Percentiles rank a stretch among this genome's conserved stretches.
These are phyloP conservation scores for Dinoponera quadriceps DNA, from an alignment of 1,140 invertebrate species.

Conservation along the genomic window DNA sequence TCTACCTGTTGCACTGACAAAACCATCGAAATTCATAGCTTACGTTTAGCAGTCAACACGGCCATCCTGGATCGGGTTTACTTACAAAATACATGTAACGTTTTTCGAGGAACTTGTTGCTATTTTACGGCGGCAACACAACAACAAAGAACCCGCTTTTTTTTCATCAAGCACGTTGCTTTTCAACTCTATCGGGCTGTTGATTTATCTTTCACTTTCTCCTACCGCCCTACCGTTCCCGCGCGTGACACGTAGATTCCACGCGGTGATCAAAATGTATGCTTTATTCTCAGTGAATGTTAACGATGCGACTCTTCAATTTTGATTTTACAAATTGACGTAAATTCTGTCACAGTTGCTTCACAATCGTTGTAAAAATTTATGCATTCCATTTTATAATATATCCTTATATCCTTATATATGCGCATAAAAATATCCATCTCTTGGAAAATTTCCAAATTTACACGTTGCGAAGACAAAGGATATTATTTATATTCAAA, in stretches of 20 bases:
- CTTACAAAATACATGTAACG: constrained; percentile 33
- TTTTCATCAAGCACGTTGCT: not conserved
- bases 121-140: constrained; percentile 12
- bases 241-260: constrained; percentile 14
- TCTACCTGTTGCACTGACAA: constrained; percentile 51
- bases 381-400: constrained; percentile 2
- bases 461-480: constrained; percentile 12
- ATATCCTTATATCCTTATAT: not conserved
- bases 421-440: not conserved
- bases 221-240: not conserved
- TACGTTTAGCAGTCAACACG: not conserved
- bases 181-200: constrained; percentile 29
- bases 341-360: not conserved
- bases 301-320: constrained; percentile 7
- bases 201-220: constrained; percentile 26
- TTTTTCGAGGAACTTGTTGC: constrained; percentile 16
- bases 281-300: constrained; percentile 14
- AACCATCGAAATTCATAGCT: constrained; percentile 36
- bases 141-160: constrained; percentile 12
- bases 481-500: constrained; percentile 45
- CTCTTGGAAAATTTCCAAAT: constrained; percentile 35
- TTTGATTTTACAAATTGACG: constrained; percentile 26
- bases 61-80: not conserved
- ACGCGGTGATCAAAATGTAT: constrained; percentile 12
- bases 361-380: not conserved